Evolutionary conservation across 2,113 vertebrate species (phyloP).

Genomic region (Suricata suricatta): DNA sequence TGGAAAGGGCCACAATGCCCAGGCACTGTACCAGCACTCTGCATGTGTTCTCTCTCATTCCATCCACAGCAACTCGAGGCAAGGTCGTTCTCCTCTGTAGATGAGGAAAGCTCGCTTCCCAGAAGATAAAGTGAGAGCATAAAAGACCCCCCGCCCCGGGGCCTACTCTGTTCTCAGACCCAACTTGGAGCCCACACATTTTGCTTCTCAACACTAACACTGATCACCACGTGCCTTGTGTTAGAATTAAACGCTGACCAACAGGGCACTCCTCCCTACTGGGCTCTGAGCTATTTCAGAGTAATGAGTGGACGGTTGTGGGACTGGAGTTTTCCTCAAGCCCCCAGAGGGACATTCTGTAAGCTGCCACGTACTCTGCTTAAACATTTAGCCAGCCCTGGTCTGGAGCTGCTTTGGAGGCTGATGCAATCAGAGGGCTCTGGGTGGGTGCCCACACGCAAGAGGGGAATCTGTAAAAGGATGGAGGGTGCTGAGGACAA

Average conservation of each 20-base stretch:
- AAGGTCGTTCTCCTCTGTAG: neutral
- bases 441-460: too few relatives aligned
- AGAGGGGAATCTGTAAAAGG: neutral
- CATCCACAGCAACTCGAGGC: neutral
- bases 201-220: neutral
- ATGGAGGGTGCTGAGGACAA: neutral
- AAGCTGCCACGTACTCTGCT: neutral
- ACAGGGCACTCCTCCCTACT: neutral
- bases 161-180: neutral
- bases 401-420: neutral
- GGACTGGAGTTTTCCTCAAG: neutral
- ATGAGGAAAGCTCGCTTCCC: neutral
- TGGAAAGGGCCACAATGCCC: neutral
- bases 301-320: neutral
- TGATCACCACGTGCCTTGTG: neutral
- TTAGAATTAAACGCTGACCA: neutral
- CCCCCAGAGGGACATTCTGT: neutral
- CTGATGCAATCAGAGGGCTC: neutral
- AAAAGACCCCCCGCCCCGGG: rapidly evolving
- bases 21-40: neutral
- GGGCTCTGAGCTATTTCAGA: neutral
- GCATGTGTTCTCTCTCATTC: neutral
- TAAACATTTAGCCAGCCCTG: neutral
- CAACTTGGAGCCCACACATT: neutral
- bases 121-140: neutral